Conservation (phyloP, 2,113 vertebrate species). For the Callocephalon fimbriatum region DNA sequence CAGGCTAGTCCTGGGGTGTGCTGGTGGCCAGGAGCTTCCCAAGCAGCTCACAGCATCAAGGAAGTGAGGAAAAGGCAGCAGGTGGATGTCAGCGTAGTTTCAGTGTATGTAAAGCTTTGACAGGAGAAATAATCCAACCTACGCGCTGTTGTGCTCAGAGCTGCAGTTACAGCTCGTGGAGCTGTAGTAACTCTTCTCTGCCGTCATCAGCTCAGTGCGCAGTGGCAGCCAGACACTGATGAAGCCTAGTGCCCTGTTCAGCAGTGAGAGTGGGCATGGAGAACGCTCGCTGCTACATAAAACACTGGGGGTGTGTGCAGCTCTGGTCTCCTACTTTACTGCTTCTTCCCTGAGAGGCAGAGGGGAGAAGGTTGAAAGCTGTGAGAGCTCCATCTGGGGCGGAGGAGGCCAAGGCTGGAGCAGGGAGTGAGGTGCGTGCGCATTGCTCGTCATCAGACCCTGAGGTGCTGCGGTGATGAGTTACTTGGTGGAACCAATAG, state of each 20-base stretch:
- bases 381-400: rapidly evolving
- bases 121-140: neutral
- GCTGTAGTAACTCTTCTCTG: rapidly evolving
- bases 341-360: neutral
- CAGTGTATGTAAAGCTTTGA: rapidly evolving
- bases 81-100: too few species aligned
- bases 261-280: neutral
- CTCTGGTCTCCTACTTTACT: neutral
- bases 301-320: rapidly evolving
- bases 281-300: rapidly evolving
- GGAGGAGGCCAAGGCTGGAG: neutral
- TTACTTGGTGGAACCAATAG: neutral
- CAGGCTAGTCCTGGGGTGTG: rapidly evolving
- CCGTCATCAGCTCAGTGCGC: rapidly evolving
- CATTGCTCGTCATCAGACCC: neutral
- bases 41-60: rapidly evolving
- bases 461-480: rapidly evolving
- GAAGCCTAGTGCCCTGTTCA: neutral
- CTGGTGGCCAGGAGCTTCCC: neutral
- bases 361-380: neutral
- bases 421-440: neutral
- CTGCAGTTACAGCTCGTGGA: too few species aligned
- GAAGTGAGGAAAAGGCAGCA: neutral
- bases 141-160: rapidly evolving
- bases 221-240: neutral